phyloP scores from a whole-genome alignment of 2,113 vertebrate species.

The Plectropomus leopardus region DNA sequence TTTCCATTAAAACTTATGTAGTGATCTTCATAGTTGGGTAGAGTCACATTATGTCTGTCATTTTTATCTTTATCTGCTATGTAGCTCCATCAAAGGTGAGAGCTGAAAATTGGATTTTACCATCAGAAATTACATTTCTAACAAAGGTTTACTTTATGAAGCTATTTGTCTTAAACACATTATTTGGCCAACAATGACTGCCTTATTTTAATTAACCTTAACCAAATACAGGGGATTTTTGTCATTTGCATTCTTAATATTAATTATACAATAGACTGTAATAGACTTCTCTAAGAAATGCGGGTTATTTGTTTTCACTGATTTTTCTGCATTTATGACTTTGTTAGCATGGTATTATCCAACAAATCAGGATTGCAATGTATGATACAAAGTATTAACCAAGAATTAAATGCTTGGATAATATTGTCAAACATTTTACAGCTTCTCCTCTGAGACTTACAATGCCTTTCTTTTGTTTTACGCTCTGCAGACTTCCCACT shows the following conservation, averaged over 20 bases:
- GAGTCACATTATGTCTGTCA: not conserved
- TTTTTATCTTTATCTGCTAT: not conserved
- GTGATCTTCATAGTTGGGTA: not conserved
- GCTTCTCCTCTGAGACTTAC: not conserved
- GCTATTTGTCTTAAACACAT: not conserved
- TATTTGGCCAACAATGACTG: not conserved
- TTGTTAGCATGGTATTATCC: not conserved
- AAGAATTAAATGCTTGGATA: not conserved
- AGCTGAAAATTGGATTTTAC: not conserved
- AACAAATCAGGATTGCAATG: not conserved
- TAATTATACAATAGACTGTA: no score
- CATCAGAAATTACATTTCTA: not conserved
- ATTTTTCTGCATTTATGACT: not conserved
- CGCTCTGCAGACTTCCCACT: slow-evolving; percentile 91
- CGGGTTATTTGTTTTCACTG: not conserved
- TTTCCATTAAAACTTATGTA: not conserved
- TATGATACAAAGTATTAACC: not conserved
- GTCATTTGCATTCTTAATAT: no score
- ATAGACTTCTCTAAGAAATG: not conserved
- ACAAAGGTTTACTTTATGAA: not conserved
- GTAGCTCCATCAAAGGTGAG: not conserved
- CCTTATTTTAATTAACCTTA: not conserved
- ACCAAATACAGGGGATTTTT: not conserved
- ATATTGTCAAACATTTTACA: not conserved
- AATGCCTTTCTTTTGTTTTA: slow-evolving; percentile 42